A percentile compares a stretch with the other conserved stretches of the same genome.
Evolutionary conservation across 2,113 vertebrate species (phyloP).

Genomic region (Guaruba guarouba): DNA sequence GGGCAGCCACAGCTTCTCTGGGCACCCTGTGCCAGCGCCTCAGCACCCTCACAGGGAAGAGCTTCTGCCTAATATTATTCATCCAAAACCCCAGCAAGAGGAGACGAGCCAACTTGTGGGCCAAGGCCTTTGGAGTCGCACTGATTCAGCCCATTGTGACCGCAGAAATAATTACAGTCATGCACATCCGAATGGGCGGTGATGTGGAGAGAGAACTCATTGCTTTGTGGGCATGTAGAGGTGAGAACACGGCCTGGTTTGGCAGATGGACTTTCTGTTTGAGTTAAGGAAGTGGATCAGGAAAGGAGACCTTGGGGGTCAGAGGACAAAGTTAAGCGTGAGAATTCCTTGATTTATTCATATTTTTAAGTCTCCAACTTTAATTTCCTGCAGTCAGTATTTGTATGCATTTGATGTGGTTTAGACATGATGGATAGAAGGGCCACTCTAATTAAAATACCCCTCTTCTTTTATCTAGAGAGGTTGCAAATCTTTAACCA

Average conservation of each 20-base stretch:
- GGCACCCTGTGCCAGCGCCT: neutral
- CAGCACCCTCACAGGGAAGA: neutral
- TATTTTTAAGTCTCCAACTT: slow-evolving; percentile 1
- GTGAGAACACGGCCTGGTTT: neutral
- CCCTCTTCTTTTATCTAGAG: slow-evolving; percentile 34
- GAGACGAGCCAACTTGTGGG: neutral
- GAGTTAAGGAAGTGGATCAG: neutral
- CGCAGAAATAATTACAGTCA: neutral
- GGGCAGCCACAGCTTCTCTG: neutral
- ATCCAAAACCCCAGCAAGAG: neutral
- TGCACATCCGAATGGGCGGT: neutral
- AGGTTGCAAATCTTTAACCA: neutral
- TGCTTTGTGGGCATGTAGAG: neutral
- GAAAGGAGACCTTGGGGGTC: neutral
- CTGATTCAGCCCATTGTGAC: neutral
- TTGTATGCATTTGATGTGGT: slow-evolving; percentile 39
- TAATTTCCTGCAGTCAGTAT: slow-evolving; percentile 45
- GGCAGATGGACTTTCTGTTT: neutral
- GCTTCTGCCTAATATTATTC: neutral
- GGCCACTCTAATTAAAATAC: slow-evolving; percentile 12
- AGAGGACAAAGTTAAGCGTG: neutral
- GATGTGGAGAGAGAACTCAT: fast-evolving
- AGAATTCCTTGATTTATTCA: slow-evolving; percentile 17
- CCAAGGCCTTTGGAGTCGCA: neutral
- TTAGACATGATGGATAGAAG: slow-evolving; percentile 8